Evolutionary conservation across 2,797 vertebrate species (phyloP).

Genomic region (Acomys russatus): DNA sequence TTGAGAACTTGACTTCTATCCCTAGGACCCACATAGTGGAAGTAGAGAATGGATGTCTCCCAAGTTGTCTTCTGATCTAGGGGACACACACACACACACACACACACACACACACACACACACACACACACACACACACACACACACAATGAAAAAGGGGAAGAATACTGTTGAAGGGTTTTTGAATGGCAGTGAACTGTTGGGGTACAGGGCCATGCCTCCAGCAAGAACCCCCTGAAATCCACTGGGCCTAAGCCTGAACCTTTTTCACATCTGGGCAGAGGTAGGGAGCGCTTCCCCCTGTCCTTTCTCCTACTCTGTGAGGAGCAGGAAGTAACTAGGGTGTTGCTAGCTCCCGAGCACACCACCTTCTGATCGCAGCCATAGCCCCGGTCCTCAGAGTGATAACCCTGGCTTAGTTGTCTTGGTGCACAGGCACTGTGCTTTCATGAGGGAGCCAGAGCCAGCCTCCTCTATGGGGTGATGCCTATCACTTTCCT

Average conservation of each 20-base stretch:
- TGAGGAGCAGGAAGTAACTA: background rate
- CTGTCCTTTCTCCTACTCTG: no score
- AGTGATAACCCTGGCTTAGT: background rate
- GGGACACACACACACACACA: background rate
- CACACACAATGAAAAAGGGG: background rate
- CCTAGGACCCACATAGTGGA: background rate
- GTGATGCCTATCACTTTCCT: background rate
- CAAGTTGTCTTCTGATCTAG: background rate
- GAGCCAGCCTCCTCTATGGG: background rate
- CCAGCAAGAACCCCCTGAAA: background rate
- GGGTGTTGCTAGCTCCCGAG: background rate
- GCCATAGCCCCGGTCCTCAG: background rate
- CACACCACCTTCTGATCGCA: fast-evolving
- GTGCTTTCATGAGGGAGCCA: background rate
- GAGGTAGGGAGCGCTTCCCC: background rate
- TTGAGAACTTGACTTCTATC: background rate
- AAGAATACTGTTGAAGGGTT: background rate
- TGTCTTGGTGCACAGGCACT: background rate
- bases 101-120: background rate
- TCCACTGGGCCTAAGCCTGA: background rate
- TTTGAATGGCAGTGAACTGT: background rate
- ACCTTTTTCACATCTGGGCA: no score
- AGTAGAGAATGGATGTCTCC: background rate
- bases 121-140: background rate
- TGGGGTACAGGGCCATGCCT: background rate